These are phyloP conservation scores for Seriola quinqueradiata DNA, from an alignment of 2,113 vertebrate species.

Conservation along the genomic window DNA sequence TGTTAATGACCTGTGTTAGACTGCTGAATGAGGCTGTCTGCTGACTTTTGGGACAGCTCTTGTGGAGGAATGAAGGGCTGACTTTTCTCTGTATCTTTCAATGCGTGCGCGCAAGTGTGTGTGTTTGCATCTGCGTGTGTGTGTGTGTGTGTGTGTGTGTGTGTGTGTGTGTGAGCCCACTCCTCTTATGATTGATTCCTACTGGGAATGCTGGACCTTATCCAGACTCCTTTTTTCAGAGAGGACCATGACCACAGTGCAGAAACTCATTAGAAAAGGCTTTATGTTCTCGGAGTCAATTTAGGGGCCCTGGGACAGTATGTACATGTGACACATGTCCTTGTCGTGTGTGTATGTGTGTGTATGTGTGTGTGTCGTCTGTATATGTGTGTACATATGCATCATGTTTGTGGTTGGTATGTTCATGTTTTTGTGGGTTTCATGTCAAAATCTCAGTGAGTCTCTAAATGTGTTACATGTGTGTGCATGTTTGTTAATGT, in stretches of 20 bases:
- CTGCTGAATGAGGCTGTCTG: conserved; percentile 61
- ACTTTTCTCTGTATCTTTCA: conserved; percentile 26
- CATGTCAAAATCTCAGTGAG: background rate
- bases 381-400: background rate
- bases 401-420: background rate
- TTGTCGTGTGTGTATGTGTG: conserved; percentile 9
- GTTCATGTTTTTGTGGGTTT: conserved; percentile 1
- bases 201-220: conserved; percentile 56
- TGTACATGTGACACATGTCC: conserved; percentile 31
- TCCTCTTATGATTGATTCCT: conserved; percentile 50
- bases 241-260: conserved; percentile 22
- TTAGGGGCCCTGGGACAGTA: conserved; percentile 30
- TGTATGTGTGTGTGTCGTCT: background rate
- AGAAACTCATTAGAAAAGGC: conserved; percentile 70
- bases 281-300: conserved; percentile 66
- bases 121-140: background rate
- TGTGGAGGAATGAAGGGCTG: conserved; percentile 33
- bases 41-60: conserved; percentile 51
- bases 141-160: conserved; percentile 32
- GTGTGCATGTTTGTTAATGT: background rate
- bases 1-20: conserved; percentile 64
- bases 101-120: background rate
- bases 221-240: conserved; percentile 65
- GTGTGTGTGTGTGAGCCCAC: conserved; percentile 19
- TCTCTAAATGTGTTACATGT: background rate